These are phyloP conservation scores for Halichoeres trimaculatus DNA, from an alignment of 2,113 vertebrate genomes.

Conservation along the genomic window DNA sequence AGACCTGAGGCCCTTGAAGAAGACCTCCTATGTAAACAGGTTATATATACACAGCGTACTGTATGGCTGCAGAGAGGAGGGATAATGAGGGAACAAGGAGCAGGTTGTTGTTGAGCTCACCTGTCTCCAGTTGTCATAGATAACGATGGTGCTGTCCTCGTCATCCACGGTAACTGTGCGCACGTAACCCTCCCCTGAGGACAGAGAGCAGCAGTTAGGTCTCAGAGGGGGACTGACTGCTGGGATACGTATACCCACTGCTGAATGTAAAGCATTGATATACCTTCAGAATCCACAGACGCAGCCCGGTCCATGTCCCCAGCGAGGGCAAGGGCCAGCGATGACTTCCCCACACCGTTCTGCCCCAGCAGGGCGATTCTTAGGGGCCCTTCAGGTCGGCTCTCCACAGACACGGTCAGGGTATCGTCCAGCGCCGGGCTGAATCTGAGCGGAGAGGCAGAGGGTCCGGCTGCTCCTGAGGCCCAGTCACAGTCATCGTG, in stretches of 20 bases:
- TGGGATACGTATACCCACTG: slow-evolving; percentile 42
- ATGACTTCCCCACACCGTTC: slow-evolving; percentile 90
- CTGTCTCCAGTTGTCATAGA: slow-evolving; percentile 94
- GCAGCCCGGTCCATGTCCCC: slow-evolving; percentile 79
- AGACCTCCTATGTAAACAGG: neutral
- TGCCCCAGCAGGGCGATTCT: slow-evolving; percentile 87
- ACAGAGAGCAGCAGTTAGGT: slow-evolving; percentile 60
- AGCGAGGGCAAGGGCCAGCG: slow-evolving; percentile 85
- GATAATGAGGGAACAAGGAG: slow-evolving; percentile 48
- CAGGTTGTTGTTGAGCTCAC: slow-evolving; percentile 77
- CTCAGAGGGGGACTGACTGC: slow-evolving; percentile 32
- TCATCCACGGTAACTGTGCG: slow-evolving; percentile 87
- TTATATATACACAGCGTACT: neutral
- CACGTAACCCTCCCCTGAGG: slow-evolving; percentile 88
- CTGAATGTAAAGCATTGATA: slow-evolving; percentile 3
- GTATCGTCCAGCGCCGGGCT: slow-evolving; percentile 81
- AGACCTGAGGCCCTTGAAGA: neutral
- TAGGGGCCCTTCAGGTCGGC: slow-evolving; percentile 68
- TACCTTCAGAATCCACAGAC: slow-evolving; percentile 80
- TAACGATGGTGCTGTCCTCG: slow-evolving; percentile 88
- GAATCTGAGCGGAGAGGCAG: slow-evolving; percentile 76
- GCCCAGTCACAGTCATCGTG: slow-evolving; percentile 90
- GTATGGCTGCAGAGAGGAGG: slow-evolving; percentile 19
- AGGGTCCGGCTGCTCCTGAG: slow-evolving; percentile 70
- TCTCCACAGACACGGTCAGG: slow-evolving; percentile 64